These are phyloP conservation scores for Salvelinus fontinalis DNA, from an alignment of 2,113 vertebrate species.

Conservation along the genomic window DNA sequence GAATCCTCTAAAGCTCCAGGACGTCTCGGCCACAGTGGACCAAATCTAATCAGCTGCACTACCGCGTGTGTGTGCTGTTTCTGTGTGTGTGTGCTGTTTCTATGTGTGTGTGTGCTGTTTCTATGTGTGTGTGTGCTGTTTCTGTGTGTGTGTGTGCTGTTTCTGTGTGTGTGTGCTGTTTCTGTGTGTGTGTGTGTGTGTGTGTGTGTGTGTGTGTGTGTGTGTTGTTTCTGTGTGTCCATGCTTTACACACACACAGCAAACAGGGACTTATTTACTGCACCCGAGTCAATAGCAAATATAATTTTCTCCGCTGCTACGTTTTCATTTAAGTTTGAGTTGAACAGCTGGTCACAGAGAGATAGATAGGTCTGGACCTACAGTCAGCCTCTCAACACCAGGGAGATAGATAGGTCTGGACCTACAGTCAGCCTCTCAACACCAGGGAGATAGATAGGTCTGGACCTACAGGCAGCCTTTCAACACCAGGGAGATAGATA, in stretches of 20 bases:
- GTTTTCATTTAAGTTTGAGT: slow-evolving; percentile 35
- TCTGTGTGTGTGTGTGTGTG: slow-evolving; percentile 23
- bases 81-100: slow-evolving; percentile 7
- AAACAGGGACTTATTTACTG: slow-evolving; percentile 44
- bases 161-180: slow-evolving; percentile 27
- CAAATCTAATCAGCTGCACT: slow-evolving; percentile 59
- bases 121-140: slow-evolving; percentile 13
- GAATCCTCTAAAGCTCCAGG: slow-evolving; percentile 52
- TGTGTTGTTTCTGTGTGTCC: not conserved
- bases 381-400: no score
- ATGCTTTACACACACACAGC: not conserved
- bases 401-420: no score
- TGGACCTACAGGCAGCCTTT: no score
- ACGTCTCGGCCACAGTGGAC: slow-evolving; percentile 42
- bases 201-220: slow-evolving; percentile 18
- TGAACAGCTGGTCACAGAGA: not conserved
- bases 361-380: no score
- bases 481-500: no score
- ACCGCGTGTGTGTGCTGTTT: slow-evolving; percentile 12
- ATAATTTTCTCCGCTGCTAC: slow-evolving; percentile 38
- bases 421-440: no score
- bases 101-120: slow-evolving; percentile 22
- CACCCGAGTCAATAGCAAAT: slow-evolving; percentile 52
- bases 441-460: no score
- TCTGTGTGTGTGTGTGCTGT: slow-evolving; percentile 21